Conservation (phyloP, 2,113 vertebrate genomes). For the Plestiodon gilberti region DNA sequence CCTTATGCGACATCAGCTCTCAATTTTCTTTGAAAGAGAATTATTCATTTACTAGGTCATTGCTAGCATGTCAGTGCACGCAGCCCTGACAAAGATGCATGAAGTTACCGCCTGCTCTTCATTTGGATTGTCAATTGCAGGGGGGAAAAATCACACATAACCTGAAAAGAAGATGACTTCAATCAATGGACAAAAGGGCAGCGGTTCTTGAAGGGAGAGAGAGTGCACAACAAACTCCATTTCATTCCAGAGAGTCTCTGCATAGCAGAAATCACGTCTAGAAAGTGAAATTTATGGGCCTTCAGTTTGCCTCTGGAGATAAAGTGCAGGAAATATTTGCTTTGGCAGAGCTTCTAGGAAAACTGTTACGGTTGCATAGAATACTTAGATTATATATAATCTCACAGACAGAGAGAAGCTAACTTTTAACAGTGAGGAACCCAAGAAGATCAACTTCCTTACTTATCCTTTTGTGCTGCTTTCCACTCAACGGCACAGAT, state of each 20-base stretch:
- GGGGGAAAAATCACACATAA: background rate
- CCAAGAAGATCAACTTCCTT: slow-evolving; percentile 42
- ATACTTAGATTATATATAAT: slow-evolving; percentile 40
- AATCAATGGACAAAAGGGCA: slow-evolving; percentile 12
- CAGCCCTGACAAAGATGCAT: background rate
- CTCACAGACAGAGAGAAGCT: slow-evolving; percentile 47
- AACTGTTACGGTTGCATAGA: slow-evolving; percentile 38
- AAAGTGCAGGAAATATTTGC: slow-evolving; percentile 48
- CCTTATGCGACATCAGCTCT: no score
- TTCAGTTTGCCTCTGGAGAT: slow-evolving; percentile 31
- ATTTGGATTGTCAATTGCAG: slow-evolving; percentile 1
- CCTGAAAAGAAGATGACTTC: background rate
- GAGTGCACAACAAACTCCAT: slow-evolving; percentile 18
- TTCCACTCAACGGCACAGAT: slow-evolving; percentile 34
- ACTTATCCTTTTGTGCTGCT: slow-evolving; percentile 43
- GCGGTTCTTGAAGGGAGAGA: slow-evolving; percentile 18
- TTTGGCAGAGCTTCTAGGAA: slow-evolving; percentile 34
- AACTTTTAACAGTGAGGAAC: slow-evolving; percentile 39
- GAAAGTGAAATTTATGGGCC: slow-evolving; percentile 36
- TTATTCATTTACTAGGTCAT: slow-evolving; percentile 6
- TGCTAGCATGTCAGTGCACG: background rate
- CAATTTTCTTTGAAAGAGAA: slow-evolving; percentile 4
- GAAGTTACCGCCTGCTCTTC: background rate
- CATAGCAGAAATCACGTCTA: slow-evolving; percentile 22
- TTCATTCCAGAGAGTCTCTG: slow-evolving; percentile 30